Conservation (phyloP, 2,888 invertebrate species). For the Agapetus fuscipes region DNA sequence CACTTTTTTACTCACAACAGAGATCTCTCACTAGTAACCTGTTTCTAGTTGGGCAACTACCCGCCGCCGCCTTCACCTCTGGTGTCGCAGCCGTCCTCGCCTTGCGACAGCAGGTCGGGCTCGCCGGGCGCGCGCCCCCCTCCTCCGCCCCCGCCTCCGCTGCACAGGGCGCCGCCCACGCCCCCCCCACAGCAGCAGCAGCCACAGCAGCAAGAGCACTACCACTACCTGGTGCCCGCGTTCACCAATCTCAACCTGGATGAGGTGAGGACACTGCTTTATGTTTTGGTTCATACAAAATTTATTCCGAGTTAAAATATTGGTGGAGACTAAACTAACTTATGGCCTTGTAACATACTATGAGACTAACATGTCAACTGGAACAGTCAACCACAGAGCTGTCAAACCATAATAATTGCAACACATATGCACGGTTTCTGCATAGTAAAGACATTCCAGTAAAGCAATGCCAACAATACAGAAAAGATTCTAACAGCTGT, state of each 20-base stretch:
- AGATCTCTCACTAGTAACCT: too few relatives aligned
- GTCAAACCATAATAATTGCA: too few relatives aligned
- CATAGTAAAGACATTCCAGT: too few relatives aligned
- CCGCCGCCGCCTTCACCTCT: conserved; percentile 57
- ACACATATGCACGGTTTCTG: too few relatives aligned
- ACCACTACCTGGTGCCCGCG: conserved; percentile 33
- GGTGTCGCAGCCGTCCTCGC: conserved; percentile 64
- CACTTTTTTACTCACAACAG: too few relatives aligned
- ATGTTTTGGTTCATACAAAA: background rate
- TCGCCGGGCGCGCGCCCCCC: conserved; percentile 53
- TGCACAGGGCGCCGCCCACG: conserved; percentile 28
- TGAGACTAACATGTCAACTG: background rate
- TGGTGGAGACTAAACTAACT: too few relatives aligned
- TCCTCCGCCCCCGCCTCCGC: conserved; percentile 24
- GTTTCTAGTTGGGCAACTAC: conserved; percentile 36
- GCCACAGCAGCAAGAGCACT: conserved; percentile 19
- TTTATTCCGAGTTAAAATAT: background rate
- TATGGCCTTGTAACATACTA: too few relatives aligned
- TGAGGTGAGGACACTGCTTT: conserved; percentile 29
- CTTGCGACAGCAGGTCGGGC: conserved; percentile 64
- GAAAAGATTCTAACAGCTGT: too few relatives aligned
- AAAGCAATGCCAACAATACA: too few relatives aligned
- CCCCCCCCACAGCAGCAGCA: too few relatives aligned
- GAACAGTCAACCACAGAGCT: too few relatives aligned
- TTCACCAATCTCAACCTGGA: conserved; percentile 37